phyloP scores from a whole-genome alignment of 1,140 invertebrate species.

The Lepidurus arcticus region DNA sequence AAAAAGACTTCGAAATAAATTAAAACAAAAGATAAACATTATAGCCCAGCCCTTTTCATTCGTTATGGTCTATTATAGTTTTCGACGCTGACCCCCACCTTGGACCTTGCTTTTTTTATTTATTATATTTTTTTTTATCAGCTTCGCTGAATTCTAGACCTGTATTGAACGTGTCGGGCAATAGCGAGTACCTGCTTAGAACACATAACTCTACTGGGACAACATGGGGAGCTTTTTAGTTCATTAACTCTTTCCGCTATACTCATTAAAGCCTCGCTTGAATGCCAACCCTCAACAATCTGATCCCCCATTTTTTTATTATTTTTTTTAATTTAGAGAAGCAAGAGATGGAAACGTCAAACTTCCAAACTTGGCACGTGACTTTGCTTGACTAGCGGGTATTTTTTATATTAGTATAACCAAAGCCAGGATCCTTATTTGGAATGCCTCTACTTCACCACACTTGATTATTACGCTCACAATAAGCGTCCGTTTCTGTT shows the following conservation, averaged over 20 bases:
- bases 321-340: no score
- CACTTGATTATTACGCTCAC: no score
- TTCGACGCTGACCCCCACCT: neutral
- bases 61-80: constrained; percentile 12
- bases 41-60: constrained; percentile 6
- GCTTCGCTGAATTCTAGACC: neutral
- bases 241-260: neutral
- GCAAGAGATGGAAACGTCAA: no score
- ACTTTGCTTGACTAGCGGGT: no score
- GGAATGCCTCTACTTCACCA: no score
- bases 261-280: neutral
- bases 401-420: no score
- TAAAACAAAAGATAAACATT: neutral
- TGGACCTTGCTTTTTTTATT: neutral
- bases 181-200: neutral
- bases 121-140: neutral
- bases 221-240: neutral
- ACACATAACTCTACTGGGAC: neutral
- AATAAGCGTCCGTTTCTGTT: no score
- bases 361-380: no score
- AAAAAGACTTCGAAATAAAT: neutral
- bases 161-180: neutral
- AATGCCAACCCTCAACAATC: neutral
- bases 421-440: no score
- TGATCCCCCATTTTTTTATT: no score